These are phyloP conservation scores for Lepidotrigona ventralis DNA, from an alignment of 1,140 invertebrate genomes.

Conservation along the genomic window DNA sequence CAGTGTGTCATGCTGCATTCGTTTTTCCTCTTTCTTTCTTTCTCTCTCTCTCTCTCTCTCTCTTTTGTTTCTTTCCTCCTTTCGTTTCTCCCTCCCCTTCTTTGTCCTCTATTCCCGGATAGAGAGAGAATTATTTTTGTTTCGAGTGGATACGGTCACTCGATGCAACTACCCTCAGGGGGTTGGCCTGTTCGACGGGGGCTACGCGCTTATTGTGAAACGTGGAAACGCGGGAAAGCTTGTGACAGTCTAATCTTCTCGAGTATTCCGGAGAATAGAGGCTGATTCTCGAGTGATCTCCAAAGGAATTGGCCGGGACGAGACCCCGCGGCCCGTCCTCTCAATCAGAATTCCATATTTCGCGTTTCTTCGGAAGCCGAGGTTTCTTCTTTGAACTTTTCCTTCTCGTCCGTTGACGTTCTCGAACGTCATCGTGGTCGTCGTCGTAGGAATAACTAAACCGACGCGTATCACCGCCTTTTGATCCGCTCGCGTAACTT, in stretches of 20 bases:
- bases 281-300: constrained; percentile 73
- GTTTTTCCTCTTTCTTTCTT: constrained; percentile 8
- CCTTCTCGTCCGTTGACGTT: neutral
- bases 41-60: constrained; percentile 5
- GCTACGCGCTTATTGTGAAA: constrained; percentile 69
- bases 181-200: constrained; percentile 1
- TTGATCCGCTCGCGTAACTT: constrained; percentile 35
- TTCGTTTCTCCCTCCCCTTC: constrained; percentile 1
- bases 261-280: constrained; percentile 74
- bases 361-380: constrained; percentile 2
- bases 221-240: constrained; percentile 73
- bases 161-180: constrained; percentile 66
- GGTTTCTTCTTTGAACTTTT: constrained; percentile 36
- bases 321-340: constrained; percentile 12
- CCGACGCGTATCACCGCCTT: neutral
- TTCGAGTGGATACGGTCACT: constrained; percentile 79
- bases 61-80: constrained; percentile 18
- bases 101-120: constrained; percentile 33
- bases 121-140: constrained; percentile 79
- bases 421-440: neutral
- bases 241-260: constrained; percentile 78
- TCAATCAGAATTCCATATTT: constrained; percentile 54
- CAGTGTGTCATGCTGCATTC: neutral
- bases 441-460: neutral
- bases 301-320: constrained; percentile 58